Conservation (phyloP, 2,888 invertebrate genomes). For the Limnephilus lunatus region DNA sequence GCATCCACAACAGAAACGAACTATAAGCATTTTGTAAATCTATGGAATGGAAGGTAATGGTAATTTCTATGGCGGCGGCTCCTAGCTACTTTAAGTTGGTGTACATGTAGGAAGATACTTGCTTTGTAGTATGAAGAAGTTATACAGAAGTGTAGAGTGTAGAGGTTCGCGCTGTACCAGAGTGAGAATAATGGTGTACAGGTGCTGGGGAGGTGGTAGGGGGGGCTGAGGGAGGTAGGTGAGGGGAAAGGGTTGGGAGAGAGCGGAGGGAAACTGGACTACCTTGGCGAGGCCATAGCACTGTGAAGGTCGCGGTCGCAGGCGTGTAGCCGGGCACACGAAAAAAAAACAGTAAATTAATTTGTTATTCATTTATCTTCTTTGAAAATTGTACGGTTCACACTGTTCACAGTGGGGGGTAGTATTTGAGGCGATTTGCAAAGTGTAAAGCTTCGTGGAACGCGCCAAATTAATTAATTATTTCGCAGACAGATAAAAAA, state of each 20-base stretch:
- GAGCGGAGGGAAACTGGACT: constrained; percentile 5
- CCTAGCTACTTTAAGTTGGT: not conserved
- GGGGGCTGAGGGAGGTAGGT: not conserved
- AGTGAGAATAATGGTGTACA: not conserved
- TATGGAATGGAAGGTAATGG: not conserved
- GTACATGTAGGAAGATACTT: not conserved
- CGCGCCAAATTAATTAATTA: not conserved
- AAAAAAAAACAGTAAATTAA: not conserved
- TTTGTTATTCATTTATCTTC: not conserved
- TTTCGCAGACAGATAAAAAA: not conserved
- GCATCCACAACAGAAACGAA: not conserved
- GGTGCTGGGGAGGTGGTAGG: not conserved
- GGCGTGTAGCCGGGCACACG: not conserved
- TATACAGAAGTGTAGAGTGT: not conserved
- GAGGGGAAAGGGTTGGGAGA: not conserved
- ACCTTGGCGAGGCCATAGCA: constrained; percentile 33
- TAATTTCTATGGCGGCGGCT: not conserved
- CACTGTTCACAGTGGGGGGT: not conserved
- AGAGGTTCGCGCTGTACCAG: not conserved
- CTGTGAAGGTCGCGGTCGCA: constrained; percentile 25
- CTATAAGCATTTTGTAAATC: not conserved
- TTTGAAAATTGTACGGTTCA: not conserved
- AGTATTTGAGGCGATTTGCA: not conserved
- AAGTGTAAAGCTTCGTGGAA: not conserved
- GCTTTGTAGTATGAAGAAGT: not conserved